These are phyloP conservation scores for Lutraria rhynchaena DNA, from an alignment of 1,140 invertebrate species.

Conservation along the genomic window DNA sequence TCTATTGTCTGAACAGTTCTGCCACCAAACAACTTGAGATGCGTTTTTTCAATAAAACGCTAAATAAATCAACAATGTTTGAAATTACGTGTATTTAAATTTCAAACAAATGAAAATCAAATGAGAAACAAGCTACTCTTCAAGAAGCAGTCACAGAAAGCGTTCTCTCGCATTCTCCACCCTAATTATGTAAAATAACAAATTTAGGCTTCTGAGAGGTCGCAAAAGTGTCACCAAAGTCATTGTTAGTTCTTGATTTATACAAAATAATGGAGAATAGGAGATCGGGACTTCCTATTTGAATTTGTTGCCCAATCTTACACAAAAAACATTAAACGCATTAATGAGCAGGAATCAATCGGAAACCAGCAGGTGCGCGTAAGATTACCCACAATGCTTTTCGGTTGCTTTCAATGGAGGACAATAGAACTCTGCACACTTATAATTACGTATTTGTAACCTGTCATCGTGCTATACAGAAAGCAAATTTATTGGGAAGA, in stretches of 20 bases:
- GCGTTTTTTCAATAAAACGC: constrained; percentile 58
- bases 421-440: constrained; percentile 51
- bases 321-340: constrained; percentile 53
- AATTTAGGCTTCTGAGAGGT: constrained; percentile 54
- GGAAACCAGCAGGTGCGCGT: constrained; percentile 54
- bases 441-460: constrained; percentile 61
- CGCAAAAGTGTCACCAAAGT: constrained; percentile 52
- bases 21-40: constrained; percentile 40
- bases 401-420: constrained; percentile 45
- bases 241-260: constrained; percentile 61
- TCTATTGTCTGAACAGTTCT: constrained; percentile 23
- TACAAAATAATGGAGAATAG: constrained; percentile 56
- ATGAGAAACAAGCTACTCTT: constrained; percentile 39
- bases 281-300: constrained; percentile 49
- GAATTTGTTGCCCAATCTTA: constrained; percentile 60
- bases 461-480: constrained; percentile 55
- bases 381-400: constrained; percentile 51
- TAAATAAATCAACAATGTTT: constrained; percentile 46
- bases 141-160: constrained; percentile 38
- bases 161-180: constrained; percentile 44
- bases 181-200: constrained; percentile 65
- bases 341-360: constrained; percentile 56
- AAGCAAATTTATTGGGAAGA: constrained; percentile 59
- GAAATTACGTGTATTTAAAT: constrained; percentile 58
- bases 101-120: constrained; percentile 56